Base-by-base conservation (phyloP, 2,888 invertebrate species). In the Troides oblongomaculatus region DNA sequence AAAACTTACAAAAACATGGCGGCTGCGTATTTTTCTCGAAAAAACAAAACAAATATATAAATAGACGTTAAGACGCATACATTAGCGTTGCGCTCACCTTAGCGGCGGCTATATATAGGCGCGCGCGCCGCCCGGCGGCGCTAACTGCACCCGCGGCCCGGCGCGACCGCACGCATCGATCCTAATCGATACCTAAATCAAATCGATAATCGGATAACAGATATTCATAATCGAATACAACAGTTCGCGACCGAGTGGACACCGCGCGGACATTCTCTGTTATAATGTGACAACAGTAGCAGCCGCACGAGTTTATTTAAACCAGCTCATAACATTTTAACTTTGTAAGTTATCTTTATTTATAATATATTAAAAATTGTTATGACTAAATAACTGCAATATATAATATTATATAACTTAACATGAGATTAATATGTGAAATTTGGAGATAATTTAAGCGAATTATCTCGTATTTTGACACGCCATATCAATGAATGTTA, bases 61-160 rank as follows among this genome's bases (percentile, higher is more conserved):
- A 70, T 59, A 64, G 59, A 21, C 58, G 77, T 39, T 6, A 30
- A 30, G 30, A 30, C 30, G 30, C 30, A 30, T 10, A 10, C 39
- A 39, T 39, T 39, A 39, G 10, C 10, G 39, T 6, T 10, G 39
- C 39, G 39, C 30, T 30, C 30, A 10, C 10, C 10, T 39, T 72
- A 73, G 73, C 74, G 73, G 67, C 73, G 75, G 81, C 87, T 89
- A 88, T 89, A 88, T 85, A 89, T 89, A 89, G 85, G 84, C 85
- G 80, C 76, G 77, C 86, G 81, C 81, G 81, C 82, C 76, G 80
- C 80, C 81, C 81, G 65, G 71, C 59, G 75, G 72, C 76, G 82
- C 82, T 83, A 83, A 83, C 81, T 82, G 81, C 81, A 85, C 81
- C 84, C 78, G 77, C 79, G 79, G 76, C 78, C 81, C 74, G 74